Conservation (phyloP, 2,797 vertebrate species). For the Adrianichthys oophorus region DNA sequence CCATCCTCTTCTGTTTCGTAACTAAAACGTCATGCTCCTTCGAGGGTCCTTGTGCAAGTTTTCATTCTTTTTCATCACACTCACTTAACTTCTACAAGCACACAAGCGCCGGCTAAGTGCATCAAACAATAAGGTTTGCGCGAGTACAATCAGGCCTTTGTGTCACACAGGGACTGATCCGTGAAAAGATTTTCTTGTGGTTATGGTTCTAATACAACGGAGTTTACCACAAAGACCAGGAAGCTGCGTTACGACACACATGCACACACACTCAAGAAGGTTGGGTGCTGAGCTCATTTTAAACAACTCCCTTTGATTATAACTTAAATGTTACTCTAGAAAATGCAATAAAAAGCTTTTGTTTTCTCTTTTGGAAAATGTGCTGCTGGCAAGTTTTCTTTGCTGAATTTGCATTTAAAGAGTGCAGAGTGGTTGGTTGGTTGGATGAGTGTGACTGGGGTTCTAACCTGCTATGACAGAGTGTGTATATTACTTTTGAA, state of each 20-base stretch:
- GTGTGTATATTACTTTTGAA: too few species aligned
- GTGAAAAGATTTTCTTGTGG: conserved; percentile 71
- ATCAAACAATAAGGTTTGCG: conserved; percentile 70
- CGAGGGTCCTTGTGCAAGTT: conserved; percentile 34
- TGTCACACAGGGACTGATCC: conserved; percentile 66
- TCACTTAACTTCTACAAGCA: conserved; percentile 44
- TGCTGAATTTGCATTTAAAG: too few species aligned
- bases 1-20: conserved; percentile 9
- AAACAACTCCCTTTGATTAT: conserved; percentile 41
- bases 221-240: conserved; percentile 64
- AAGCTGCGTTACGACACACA: conserved; percentile 47
- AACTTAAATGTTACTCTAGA: conserved; percentile 40
- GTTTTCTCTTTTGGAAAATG: too few species aligned
- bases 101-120: conserved; percentile 47
- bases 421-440: too few species aligned
- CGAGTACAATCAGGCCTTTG: conserved; percentile 71
- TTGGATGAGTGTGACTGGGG: too few species aligned
- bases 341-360: conserved; percentile 8
- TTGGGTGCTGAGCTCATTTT: conserved; percentile 34
- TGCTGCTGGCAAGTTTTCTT: too few species aligned
- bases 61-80: conserved; percentile 35
- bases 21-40: conserved; percentile 39
- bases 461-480: too few species aligned
- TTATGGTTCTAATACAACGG: conserved; percentile 68
- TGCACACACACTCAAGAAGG: conserved; percentile 31